Evolutionary conservation across 2,113 vertebrate genomes (phyloP).

Genomic region (western clawed frog (Xenopus tropicalis)): UCB_Xtro_10.0 CM004450.2:22277001-22277500

Average conservation of each 20-base stretch:
- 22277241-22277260: slow-evolving; percentile 4
- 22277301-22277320: slow-evolving; percentile 34
- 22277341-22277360: too few relatives aligned
- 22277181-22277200: slow-evolving; percentile 9
- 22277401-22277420: too few relatives aligned
- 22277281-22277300: slow-evolving; percentile 26
- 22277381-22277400: too few relatives aligned
- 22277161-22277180: slow-evolving; percentile 26
- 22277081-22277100: slow-evolving; percentile 32
- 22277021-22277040: too few relatives aligned
- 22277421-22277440: too few relatives aligned
- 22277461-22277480: too few relatives aligned
- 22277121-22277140: slow-evolving; percentile 41
- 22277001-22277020: too few relatives aligned
- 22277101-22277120: slow-evolving; percentile 36
- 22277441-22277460: too few relatives aligned
- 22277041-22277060: slow-evolving; percentile 9
- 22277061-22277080: slow-evolving; percentile 24
- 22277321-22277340: too few relatives aligned
- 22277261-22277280: slow-evolving; percentile 22
- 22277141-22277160: slow-evolving; percentile 41
- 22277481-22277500: too few relatives aligned
- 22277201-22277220: slow-evolving; percentile 25
- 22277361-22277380: too few relatives aligned
- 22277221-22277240: slow-evolving; percentile 19